Evolutionary conservation across 2,888 invertebrate species (phyloP).

Genomic region (Timandra comae): DNA sequence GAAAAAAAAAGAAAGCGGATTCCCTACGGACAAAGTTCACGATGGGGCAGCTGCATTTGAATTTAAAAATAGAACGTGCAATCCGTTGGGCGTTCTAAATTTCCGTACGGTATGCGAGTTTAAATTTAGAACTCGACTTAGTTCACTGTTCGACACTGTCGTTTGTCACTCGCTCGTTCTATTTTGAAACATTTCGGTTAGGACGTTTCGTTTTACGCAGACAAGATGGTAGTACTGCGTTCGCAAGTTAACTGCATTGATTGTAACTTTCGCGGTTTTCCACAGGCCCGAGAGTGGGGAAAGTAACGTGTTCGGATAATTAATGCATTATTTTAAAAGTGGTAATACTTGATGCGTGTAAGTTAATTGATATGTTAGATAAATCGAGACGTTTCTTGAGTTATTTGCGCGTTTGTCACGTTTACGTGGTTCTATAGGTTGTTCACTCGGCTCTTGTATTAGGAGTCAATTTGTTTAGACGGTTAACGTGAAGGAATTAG

Average conservation of each 20-base stretch:
- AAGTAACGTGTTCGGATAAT: slow-evolving; percentile 61
- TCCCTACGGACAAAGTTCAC: slow-evolving; percentile 63
- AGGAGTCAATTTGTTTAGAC: too few species aligned
- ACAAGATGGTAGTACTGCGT: slow-evolving; percentile 31
- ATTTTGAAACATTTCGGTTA: slow-evolving; percentile 33
- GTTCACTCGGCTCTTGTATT: not conserved
- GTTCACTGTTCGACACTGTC: slow-evolving; percentile 68
- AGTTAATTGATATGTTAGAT: slow-evolving; percentile 43
- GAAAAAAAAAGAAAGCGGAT: slow-evolving; percentile 44
- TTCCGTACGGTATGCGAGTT: slow-evolving; percentile 64
- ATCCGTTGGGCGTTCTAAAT: slow-evolving; percentile 71
- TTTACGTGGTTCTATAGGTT: slow-evolving; percentile 1
- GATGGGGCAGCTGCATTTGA: slow-evolving; percentile 62
- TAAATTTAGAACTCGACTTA: slow-evolving; percentile 69
- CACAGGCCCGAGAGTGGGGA: slow-evolving; percentile 61
- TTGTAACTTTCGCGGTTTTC: slow-evolving; percentile 66
- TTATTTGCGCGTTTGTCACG: slow-evolving; percentile 9
- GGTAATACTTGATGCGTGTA: slow-evolving; percentile 37
- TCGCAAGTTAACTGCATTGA: slow-evolving; percentile 37
- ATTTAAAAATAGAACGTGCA: slow-evolving; percentile 65
- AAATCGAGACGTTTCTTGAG: slow-evolving; percentile 23
- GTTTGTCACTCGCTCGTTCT: slow-evolving; percentile 64
- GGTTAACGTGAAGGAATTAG: too few species aligned
- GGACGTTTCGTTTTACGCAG: slow-evolving; percentile 33
- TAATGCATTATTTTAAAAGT: slow-evolving; percentile 56